Conservation (phyloP, 2,113 vertebrate genomes). For the Silurus asotus region DNA sequence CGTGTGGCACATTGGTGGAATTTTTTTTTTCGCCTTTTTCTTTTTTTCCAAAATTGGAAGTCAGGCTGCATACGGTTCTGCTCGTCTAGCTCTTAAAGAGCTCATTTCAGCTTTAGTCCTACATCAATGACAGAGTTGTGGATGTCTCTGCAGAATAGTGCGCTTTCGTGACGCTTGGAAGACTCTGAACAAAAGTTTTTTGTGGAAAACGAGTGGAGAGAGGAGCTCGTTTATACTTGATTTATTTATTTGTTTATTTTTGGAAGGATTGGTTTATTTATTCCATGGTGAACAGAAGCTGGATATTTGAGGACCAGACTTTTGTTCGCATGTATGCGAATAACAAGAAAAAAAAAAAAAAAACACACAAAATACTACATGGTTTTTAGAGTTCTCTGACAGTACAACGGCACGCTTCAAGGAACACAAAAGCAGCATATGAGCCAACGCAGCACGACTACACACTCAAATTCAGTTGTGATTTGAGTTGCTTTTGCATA, state of each 20-base stretch:
- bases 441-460: background rate
- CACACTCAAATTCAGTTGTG: background rate
- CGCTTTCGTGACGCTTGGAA: conserved; percentile 8
- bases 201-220: background rate
- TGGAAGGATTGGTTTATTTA: conserved; percentile 38
- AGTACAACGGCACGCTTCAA: background rate
- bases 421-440: background rate
- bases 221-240: background rate
- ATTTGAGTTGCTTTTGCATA: background rate
- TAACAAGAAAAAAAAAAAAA: no score
- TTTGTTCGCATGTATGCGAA: conserved; percentile 35
- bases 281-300: conserved; percentile 27
- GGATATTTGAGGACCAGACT: conserved; percentile 15
- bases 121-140: conserved; percentile 9
- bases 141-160: conserved; percentile 18
- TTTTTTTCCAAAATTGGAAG: background rate
- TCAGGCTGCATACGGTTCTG: background rate
- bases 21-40: background rate
- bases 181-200: background rate
- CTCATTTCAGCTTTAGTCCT: conserved; percentile 14
- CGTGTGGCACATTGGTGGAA: background rate
- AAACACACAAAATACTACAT: no score
- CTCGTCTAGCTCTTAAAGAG: conserved; percentile 1
- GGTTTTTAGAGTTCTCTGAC: background rate
- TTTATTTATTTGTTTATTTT: background rate